Conservation (phyloP, 2,113 vertebrate genomes). For the Myanophis thanlyinensis region DNA sequence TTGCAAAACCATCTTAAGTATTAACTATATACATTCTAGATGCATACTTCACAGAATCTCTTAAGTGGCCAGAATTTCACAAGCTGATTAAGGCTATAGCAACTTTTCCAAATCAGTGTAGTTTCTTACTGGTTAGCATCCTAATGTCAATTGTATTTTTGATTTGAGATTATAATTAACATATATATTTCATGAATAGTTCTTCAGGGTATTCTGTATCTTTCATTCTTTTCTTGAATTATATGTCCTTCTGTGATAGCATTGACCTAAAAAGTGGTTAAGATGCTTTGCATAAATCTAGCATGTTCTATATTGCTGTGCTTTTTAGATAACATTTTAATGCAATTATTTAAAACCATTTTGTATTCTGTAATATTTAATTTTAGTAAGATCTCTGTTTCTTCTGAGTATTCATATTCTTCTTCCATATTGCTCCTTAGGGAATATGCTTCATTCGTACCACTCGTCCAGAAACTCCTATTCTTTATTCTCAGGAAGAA, state of each 20-base stretch:
- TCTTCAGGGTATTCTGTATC: not conserved
- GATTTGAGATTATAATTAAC: not conserved
- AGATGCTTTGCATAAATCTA: not conserved
- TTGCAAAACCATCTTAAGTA: not conserved
- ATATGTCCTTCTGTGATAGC: not conserved
- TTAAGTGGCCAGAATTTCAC: not conserved
- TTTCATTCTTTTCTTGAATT: not conserved
- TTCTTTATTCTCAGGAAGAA: slow-evolving; percentile 79
- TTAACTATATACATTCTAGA: not conserved
- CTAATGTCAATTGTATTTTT: not conserved
- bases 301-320: not conserved
- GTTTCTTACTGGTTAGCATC: not conserved
- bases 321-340: not conserved
- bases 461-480: slow-evolving; percentile 74
- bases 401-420: not conserved
- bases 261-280: not conserved
- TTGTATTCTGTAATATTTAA: not conserved
- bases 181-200: not conserved
- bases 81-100: not conserved
- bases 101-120: not conserved
- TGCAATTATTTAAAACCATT: not conserved
- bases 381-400: not conserved
- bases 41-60: not conserved
- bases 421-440: slow-evolving; percentile 49
- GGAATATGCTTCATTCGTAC: slow-evolving; percentile 85